phyloP scores from a whole-genome alignment of 2,113 vertebrate species.

The Perca flavescens region DNA sequence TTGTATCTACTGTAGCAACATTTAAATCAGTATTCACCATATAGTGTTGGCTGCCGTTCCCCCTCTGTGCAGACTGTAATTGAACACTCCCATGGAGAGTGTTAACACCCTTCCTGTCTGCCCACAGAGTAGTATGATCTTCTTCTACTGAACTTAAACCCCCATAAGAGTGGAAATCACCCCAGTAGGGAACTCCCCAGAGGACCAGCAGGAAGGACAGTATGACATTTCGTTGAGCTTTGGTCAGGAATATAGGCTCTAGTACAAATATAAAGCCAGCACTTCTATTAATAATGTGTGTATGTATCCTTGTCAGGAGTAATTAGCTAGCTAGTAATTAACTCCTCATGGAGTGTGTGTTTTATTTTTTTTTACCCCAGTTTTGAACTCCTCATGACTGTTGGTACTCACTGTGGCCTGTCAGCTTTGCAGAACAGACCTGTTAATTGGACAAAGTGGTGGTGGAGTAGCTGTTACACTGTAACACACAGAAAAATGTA shows the following conservation, averaged over 20 bases:
- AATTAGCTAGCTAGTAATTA: no score
- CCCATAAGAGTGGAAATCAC: neutral
- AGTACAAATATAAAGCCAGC: neutral
- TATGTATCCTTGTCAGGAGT: no score
- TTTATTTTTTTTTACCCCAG: no score
- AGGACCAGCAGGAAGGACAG: neutral
- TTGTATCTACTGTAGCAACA: neutral
- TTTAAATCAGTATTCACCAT: conserved; percentile 18
- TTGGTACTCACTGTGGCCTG: neutral
- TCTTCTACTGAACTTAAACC: conserved; percentile 19
- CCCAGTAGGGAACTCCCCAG: neutral
- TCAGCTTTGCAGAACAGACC: neutral
- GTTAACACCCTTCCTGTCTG: conserved; percentile 26
- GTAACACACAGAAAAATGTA: neutral
- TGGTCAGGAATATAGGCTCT: neutral
- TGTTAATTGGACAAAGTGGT: conserved; percentile 17
- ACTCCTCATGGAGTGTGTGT: no score
- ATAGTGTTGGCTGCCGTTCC: neutral
- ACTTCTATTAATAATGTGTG: neutral
- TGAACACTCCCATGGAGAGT: conserved; percentile 27
- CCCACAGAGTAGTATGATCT: conserved; percentile 9
- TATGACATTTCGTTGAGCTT: neutral
- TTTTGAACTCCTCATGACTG: neutral
- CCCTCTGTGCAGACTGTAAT: conserved; percentile 7
- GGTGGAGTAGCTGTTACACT: neutral